Percentiles rank a stretch among this genome's conserved stretches.
Evolutionary conservation across 2,113 vertebrate genomes (phyloP).

Genomic region (Lichenostomus cassidix): DNA sequence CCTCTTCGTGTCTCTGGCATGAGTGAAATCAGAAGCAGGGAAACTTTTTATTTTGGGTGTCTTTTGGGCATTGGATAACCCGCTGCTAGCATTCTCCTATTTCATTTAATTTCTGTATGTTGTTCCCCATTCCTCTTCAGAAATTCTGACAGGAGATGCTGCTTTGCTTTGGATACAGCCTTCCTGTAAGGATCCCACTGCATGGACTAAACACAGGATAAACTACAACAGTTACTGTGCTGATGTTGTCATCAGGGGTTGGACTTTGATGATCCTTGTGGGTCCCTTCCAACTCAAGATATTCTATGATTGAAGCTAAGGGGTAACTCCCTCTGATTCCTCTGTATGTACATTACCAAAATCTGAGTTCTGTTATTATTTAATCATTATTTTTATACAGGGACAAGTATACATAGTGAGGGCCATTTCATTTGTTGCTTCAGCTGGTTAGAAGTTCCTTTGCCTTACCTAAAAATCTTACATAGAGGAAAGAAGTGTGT

Average conservation of each 20-base stretch:
- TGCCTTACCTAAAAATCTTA: neutral
- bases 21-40: neutral
- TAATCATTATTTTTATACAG: neutral
- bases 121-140: neutral
- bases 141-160: neutral
- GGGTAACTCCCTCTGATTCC: neutral
- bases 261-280: neutral
- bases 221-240: neutral
- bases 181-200: neutral
- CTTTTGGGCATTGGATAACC: neutral
- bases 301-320: neutral
- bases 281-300: neutral
- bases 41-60: neutral
- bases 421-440: neutral
- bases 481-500: neutral
- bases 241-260: neutral
- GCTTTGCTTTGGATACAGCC: neutral
- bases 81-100: neutral
- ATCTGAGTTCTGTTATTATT: neutral
- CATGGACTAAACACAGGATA: neutral
- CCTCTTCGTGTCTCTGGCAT: neutral
- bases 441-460: neutral
- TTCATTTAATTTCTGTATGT: neutral
- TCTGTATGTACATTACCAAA: neutral
- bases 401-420: neutral